Percentiles rank a stretch among this genome's conserved stretches.
These are phyloP conservation scores for Heterotis niloticus DNA, from an alignment of 2,113 vertebrate species.

Conservation along the genomic window DNA sequence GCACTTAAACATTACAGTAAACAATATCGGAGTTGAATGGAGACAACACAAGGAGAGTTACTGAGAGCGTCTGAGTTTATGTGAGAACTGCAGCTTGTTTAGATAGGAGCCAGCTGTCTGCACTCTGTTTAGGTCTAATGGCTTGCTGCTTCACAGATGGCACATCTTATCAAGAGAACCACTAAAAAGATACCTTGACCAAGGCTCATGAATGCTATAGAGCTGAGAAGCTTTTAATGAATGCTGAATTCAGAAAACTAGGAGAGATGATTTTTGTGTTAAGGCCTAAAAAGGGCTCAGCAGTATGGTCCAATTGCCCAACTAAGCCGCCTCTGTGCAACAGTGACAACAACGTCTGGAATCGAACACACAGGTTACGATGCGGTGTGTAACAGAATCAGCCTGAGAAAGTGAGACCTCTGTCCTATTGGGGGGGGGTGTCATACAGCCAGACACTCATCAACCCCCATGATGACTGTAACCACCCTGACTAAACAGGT, in stretches of 20 bases:
- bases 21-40: neutral
- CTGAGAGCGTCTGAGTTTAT: neutral
- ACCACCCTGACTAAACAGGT: neutral
- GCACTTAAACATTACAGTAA: neutral
- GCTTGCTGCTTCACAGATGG: neutral
- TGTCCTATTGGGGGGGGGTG: neutral
- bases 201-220: neutral
- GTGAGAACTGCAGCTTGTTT: neutral
- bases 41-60: neutral
- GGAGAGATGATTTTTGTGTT: neutral
- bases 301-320: neutral
- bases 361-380: too few relatives aligned
- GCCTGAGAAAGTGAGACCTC: constrained; percentile 24
- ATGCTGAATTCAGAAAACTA: neutral
- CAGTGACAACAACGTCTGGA: neutral
- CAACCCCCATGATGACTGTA: too few relatives aligned
- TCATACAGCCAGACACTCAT: neutral
- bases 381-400: constrained; percentile 6
- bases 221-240: neutral
- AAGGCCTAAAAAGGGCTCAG: neutral
- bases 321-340: too few relatives aligned
- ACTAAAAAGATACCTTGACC: neutral
- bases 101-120: neutral
- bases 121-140: neutral
- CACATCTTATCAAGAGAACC: neutral